A percentile compares a stretch with the other conserved stretches of the same genome.
phyloP scores from a whole-genome alignment of 2,113 vertebrate species.

The Cyanistes caeruleus region DNA sequence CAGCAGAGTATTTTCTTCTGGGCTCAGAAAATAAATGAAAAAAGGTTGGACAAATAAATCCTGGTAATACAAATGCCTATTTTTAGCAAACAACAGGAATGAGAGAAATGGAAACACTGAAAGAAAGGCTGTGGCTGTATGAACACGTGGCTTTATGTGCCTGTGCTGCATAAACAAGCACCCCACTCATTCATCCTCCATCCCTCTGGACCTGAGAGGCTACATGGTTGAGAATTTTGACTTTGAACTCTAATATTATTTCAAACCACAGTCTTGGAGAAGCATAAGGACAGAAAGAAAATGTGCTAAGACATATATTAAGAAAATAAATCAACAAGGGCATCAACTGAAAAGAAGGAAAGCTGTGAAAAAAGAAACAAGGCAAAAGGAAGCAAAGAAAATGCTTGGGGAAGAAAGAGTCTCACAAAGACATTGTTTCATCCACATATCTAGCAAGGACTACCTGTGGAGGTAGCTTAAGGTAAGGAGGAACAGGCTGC shows the following conservation, averaged over 20 bases:
- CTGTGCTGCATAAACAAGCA: neutral
- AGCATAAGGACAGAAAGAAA: neutral
- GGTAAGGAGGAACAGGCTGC: neutral
- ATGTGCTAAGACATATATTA: neutral
- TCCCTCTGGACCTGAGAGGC: neutral
- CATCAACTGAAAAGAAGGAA: neutral
- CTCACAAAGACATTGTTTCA: neutral
- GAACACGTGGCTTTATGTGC: neutral
- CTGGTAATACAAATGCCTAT: neutral
- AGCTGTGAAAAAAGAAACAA: neutral
- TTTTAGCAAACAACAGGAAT: conserved; percentile 5
- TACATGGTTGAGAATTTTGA: neutral
- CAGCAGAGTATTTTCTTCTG: neutral
- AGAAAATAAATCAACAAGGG: neutral
- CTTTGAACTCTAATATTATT: neutral
- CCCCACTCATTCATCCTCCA: neutral
- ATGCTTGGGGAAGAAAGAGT: neutral
- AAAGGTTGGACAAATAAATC: neutral
- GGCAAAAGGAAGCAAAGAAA: neutral
- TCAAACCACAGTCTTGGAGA: neutral
- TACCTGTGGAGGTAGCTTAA: neutral
- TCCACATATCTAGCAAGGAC: neutral
- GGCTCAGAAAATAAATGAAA: neutral
- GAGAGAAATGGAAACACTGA: neutral
- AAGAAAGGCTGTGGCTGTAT: neutral